Evolutionary conservation across 2,113 vertebrate species (phyloP), one percentile per base, ranked within the genome.

Genomic region (Arizona elegans): DNA sequence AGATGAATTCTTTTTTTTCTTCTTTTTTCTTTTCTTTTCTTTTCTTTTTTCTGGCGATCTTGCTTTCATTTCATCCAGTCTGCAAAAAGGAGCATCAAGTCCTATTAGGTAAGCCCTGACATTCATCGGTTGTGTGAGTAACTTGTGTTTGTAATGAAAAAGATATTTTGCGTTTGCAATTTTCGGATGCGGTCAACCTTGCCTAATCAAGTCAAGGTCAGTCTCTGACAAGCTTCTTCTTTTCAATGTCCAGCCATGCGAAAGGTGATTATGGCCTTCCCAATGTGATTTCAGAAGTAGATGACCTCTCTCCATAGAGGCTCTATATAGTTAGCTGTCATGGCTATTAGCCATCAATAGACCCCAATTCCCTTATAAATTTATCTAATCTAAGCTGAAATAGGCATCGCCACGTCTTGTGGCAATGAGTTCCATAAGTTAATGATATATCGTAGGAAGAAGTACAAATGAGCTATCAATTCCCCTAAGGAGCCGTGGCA

Each of bases 1-100:
- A 97, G 97, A 95, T 95, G 88, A 94, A 43, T 75, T 55, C 24
- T 95, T 96, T 24, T 95, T 54, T 87, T 29, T 62, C n/a, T 1
- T 12, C 9, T 62, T 65, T 21, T 3, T 59, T 50, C 47, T n/a
- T 92, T 10, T 10, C 24, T 26, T 3, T 26, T 0, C 9, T 65
- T 59, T 65, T 23, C 0, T 15, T 15, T 15, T 70, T 13, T 70
- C 11, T 91, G 91, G 87, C 1, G 0, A 94, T 92, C 8, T 96
- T 92, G 96, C 95, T 97, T 97, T 98, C 97, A 96, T 96, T 96
- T 26, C 75, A 95, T 97, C 97, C 98, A 97, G 97, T 97, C 97
- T 96, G 95, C 70, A 95, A 95, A 95, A 95, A 91, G 93, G 93
- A 92, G 81, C 95, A 98, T 98, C 97, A 98, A 98, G 98, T 98